Evolutionary conservation across 2,888 invertebrate genomes (phyloP).

Genomic region (Nephrotoma flavescens): DNA sequence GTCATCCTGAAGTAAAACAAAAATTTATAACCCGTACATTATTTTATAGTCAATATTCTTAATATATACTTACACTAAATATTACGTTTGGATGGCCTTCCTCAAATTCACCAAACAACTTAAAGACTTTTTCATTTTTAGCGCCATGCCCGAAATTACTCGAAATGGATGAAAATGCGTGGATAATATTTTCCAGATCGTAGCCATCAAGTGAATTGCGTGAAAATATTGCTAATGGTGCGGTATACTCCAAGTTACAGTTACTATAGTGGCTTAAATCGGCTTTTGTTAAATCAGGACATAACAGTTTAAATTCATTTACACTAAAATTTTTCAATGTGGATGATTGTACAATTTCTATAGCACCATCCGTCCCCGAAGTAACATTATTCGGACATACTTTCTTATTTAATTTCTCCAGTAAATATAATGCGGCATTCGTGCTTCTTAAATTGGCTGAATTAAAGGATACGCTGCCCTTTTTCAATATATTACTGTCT

Average conservation of each 20-base stretch:
- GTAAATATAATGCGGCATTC: neutral
- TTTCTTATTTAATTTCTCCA: neutral
- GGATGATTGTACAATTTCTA: slow-evolving; percentile 23
- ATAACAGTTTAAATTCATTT: slow-evolving; percentile 22
- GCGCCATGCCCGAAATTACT: slow-evolving; percentile 24
- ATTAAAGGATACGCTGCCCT: neutral
- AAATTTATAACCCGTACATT: too few species aligned
- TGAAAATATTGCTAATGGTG: slow-evolving; percentile 19
- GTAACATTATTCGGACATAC: neutral
- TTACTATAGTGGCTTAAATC: slow-evolving; percentile 22
- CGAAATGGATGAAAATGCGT: slow-evolving; percentile 25
- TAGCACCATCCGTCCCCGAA: neutral
- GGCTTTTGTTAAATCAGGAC: slow-evolving; percentile 23
- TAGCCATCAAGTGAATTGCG: slow-evolving; percentile 15
- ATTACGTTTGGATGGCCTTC: slow-evolving; percentile 22
- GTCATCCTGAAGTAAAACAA: slow-evolving; percentile 14
- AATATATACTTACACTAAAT: slow-evolving; percentile 17
- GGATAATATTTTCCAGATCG: slow-evolving; percentile 27
- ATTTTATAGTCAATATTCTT: neutral
- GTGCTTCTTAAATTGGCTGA: neutral
- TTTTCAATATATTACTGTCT: neutral
- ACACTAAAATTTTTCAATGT: slow-evolving; percentile 23
- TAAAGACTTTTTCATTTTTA: slow-evolving; percentile 27
- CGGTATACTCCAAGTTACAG: slow-evolving; percentile 27
- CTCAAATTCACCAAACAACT: slow-evolving; percentile 26